phyloP scores from a whole-genome alignment of 2,888 invertebrate species.

The Pristionchus japonicus region DNA sequence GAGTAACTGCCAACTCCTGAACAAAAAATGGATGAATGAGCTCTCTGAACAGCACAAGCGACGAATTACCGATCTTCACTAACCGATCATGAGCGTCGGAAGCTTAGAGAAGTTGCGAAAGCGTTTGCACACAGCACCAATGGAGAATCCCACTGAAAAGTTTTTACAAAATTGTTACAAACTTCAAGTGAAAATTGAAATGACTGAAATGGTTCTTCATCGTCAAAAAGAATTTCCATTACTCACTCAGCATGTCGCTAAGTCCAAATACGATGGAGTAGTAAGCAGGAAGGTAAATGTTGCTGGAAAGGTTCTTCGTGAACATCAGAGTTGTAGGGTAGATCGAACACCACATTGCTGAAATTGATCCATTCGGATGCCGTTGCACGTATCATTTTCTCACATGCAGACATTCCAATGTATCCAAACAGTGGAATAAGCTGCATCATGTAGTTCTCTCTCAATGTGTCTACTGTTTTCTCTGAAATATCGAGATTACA shows the following conservation, averaged over 20 bases:
- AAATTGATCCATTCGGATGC: too few species aligned
- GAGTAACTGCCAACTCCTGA: neutral
- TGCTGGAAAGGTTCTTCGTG: neutral
- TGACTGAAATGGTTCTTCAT: too few species aligned
- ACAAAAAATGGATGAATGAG: too few species aligned
- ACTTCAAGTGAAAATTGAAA: neutral
- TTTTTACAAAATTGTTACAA: too few species aligned
- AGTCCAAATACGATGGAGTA: conserved; percentile 14
- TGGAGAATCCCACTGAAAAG: neutral
- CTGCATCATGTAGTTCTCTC: neutral
- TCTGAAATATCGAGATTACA: neutral
- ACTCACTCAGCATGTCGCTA: conserved; percentile 41
- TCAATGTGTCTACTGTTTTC: neutral
- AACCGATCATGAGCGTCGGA: neutral
- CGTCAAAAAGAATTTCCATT: too few species aligned
- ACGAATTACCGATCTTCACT: neutral
- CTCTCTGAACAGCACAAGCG: too few species aligned
- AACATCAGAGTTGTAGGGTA: conserved; percentile 42
- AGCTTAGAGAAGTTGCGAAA: neutral
- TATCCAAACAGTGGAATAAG: neutral
- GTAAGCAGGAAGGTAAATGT: conserved; percentile 36
- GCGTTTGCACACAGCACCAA: neutral
- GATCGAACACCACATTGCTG: neutral
- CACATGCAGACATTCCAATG: too few species aligned
- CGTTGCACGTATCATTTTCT: too few species aligned